Evolutionary conservation across 1,140 invertebrate genomes (phyloP), one percentile per base, ranked within the genome.

Genomic region (Drosophila kanapiae): DNA sequence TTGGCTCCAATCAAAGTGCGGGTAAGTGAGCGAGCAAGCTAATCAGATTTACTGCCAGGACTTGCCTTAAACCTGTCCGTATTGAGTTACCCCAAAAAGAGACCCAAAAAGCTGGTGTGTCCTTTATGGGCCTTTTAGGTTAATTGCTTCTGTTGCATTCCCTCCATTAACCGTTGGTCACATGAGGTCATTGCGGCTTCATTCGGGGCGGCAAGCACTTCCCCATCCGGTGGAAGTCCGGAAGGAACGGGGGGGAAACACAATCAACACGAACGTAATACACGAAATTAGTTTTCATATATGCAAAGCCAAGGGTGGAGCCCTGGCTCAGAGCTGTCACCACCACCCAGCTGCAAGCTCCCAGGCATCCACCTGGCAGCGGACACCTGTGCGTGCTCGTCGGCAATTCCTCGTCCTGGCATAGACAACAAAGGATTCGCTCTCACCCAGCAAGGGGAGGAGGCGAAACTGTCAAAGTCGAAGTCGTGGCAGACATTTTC

Each of bases 341-440:
- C 56, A 45, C 37, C 53, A 27, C 53, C 56, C 51, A 37, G 59
- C 37, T 40, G 59, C 35, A 33, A 35, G 65, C 47, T 69, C 47
- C 27, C 57, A 64, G 57, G 57, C 38, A 64, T 38, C 35, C 43
- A 16, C 35, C 47, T 51, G 27, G 29, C 18, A 35, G 31, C 35
- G 37, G 27, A 64, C 68, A 78, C 70, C 77, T 78, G 84, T 87
- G 84, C 84, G 84, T 87, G 84, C 65, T 70, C 45, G 53, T 48
- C 27, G 69, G 85, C 69, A 87, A 74, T 87, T 87, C 43, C 43
- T 58, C 43, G 48, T 77, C 57, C 40, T 65, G 54, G 48, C 45
- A 63, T 72, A 88, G 84, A 88, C 84, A 88, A 88, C 84, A 88
- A 88, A 85, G 81, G 78, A 85, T 90, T 90, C 70, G 49, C 43